Percentiles rank a stretch among this genome's conserved stretches.
Evolutionary conservation across 2,113 vertebrate genomes (phyloP).

Genomic region (Mellivora capensis): DNA sequence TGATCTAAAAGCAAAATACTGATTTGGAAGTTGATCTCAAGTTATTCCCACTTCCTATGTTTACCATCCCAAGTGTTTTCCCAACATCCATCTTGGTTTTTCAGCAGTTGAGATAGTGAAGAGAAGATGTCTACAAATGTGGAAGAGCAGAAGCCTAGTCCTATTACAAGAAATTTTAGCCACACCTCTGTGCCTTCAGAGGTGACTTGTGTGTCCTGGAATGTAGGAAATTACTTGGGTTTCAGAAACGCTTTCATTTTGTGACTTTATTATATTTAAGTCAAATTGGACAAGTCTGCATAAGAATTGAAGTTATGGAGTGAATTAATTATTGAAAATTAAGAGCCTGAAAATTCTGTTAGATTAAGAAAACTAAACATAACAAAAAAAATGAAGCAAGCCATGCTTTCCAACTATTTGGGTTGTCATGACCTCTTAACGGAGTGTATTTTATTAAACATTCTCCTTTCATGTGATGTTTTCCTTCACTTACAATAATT

Average conservation of each 20-base stretch:
- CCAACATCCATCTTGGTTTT: background rate
- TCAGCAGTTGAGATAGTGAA: background rate
- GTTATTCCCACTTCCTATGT: background rate
- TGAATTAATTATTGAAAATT: background rate
- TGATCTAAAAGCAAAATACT: background rate
- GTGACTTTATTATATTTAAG: background rate
- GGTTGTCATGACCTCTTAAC: background rate
- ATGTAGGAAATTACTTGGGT: background rate
- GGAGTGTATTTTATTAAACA: background rate
- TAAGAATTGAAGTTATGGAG: background rate
- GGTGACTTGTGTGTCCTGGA: background rate
- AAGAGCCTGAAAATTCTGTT: conserved; percentile 34
- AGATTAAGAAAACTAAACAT: background rate
- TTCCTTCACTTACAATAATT: background rate
- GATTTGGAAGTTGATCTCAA: background rate
- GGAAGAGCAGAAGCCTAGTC: background rate
- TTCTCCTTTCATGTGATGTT: background rate
- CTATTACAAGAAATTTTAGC: background rate
- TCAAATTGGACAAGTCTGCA: background rate
- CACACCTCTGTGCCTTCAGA: background rate
- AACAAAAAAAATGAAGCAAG: background rate
- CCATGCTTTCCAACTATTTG: background rate
- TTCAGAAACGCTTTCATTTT: background rate
- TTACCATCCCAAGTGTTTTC: background rate
- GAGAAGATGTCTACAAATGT: background rate